phyloP scores from a whole-genome alignment of 2,888 invertebrate genomes.

The Biston stratarius region DNA sequence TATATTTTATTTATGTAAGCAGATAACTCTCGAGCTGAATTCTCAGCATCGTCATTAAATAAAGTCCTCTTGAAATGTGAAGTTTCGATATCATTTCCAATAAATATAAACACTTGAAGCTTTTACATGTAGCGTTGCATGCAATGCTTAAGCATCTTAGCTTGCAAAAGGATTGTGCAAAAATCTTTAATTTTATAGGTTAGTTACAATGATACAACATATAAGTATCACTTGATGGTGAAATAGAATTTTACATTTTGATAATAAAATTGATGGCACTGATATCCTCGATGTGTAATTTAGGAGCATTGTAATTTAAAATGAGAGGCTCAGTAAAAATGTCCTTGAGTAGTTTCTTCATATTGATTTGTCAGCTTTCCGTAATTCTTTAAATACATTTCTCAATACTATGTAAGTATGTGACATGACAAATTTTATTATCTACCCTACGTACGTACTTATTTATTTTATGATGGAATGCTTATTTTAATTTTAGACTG shows the following conservation, averaged over 20 bases:
- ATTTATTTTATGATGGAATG: neutral
- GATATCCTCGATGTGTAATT: conserved; percentile 23
- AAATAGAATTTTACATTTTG: conserved; percentile 24
- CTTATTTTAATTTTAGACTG: neutral
- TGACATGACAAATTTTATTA: conserved; percentile 9
- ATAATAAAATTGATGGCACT: conserved; percentile 19
- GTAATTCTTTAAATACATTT: conserved; percentile 1
- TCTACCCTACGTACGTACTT: neutral
- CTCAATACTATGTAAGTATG: conserved; percentile 5
- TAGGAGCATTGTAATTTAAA: conserved; percentile 8
- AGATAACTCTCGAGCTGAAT: conserved; percentile 15
- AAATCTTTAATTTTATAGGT: conserved; percentile 20
- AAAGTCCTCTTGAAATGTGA: conserved; percentile 12
- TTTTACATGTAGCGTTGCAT: conserved; percentile 22
- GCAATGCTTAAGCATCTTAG: conserved; percentile 11
- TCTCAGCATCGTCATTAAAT: conserved; percentile 14
- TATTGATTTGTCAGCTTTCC: conserved; percentile 10
- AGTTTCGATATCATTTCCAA: conserved; percentile 27
- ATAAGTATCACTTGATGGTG: conserved; percentile 16
- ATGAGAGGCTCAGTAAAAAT: conserved; percentile 10
- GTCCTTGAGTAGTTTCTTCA: conserved; percentile 11
- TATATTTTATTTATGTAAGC: conserved; percentile 21
- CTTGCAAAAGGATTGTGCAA: conserved; percentile 32
- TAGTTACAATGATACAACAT: conserved; percentile 29
- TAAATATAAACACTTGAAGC: conserved; percentile 30